A percentile compares a stretch with the other conserved stretches of the same genome.
Conservation (phyloP, 1,140 invertebrate species). For the Aphaenogaster floridana region DNA sequence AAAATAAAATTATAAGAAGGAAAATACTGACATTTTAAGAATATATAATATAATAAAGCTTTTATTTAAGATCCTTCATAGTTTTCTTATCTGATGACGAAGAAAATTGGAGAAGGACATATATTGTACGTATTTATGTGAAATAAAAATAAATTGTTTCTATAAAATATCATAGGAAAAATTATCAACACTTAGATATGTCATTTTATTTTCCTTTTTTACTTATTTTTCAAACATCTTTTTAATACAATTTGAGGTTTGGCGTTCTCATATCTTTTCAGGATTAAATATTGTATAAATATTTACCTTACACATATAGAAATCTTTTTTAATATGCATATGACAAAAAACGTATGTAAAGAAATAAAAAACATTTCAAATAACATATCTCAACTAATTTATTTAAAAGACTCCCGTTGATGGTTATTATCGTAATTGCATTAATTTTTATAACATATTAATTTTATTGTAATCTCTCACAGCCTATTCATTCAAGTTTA, state of each 20-base stretch:
- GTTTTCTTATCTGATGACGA: background rate
- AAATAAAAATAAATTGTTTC: conserved; percentile 6
- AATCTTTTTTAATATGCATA: background rate
- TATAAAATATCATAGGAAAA: background rate
- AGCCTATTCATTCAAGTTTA: background rate
- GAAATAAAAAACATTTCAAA: background rate
- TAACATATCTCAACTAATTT: background rate
- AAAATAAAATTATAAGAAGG: background rate
- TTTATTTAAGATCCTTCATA: background rate
- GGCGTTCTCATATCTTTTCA: background rate
- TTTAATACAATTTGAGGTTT: background rate
- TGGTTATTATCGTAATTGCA: background rate
- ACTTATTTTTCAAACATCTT: background rate
- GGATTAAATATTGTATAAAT: conserved; percentile 16
- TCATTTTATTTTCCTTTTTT: background rate
- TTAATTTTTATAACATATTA: background rate
- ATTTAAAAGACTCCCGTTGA: background rate
- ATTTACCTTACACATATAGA: background rate
- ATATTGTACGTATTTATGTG: background rate
- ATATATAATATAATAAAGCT: background rate
- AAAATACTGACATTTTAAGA: background rate
- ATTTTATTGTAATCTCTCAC: background rate
- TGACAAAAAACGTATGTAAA: background rate
- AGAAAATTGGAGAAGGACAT: background rate
- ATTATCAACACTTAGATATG: background rate